Base-by-base conservation (phyloP, 2,888 invertebrate genomes). In the Sipunculus nudus region DNA sequence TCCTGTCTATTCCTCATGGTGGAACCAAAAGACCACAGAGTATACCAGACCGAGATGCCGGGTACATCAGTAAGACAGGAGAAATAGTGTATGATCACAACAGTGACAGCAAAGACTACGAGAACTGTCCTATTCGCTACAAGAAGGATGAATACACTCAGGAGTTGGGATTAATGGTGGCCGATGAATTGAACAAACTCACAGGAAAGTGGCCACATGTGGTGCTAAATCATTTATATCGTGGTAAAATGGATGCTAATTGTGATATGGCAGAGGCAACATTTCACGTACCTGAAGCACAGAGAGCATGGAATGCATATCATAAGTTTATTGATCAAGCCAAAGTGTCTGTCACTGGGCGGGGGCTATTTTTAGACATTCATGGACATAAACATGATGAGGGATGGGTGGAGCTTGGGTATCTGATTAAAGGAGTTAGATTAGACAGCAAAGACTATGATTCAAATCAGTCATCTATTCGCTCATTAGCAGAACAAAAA, bases 381-480 rank as follows among this genome's bases (percentile, higher is more conserved):
- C 71, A 71, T 55, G 71, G 71, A 3, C 71, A 71, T 10, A 25
- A 39, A 10, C 70, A 70, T 47, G 40, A 50, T 2, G 52, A 61
- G 29, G 55, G 41, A 5, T 55, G 56, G 50, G 54, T 61, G 5
- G 70, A 70, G 56, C 58, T 70, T n/a, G 67, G 67, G 3, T 70
- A 70, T 48, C 39, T 55, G 21, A 13, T 67, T 13, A 48, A 45
- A 2, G 40, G 23, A 2, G 53, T 47, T 2, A 10, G 43, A 5
- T 56, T 68, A 8, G 53, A 67, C 29, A 23, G 25, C 2, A 40
- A 52, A 8, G 8, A 47, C 16, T 45, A 26, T 26, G n/a, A 54
- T 6, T n/a, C 35, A 6, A 19, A 25, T 1, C 13, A 49, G 8
- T 35, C 65, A 2, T 65, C 67, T 8, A 65, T 68, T 16, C 35